phyloP scores from a whole-genome alignment of 2,888 invertebrate species.

The Lissocephala sabroskyi region DNA sequence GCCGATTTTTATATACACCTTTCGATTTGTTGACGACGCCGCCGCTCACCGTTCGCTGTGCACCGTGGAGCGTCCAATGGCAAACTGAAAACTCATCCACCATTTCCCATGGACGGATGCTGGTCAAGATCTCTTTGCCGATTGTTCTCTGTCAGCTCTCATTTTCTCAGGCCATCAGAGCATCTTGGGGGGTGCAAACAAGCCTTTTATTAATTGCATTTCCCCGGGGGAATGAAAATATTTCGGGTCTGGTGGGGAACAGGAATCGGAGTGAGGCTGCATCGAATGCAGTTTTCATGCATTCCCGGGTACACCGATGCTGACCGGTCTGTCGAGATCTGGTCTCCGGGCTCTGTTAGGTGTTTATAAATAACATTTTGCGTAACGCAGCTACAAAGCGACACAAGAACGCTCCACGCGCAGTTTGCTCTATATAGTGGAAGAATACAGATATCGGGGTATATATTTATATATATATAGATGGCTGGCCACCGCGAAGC shows the following conservation, averaged over 20 bases:
- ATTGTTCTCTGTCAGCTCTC: no score
- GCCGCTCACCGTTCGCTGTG: neutral
- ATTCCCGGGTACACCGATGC: neutral
- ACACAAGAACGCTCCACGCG: conserved; percentile 32
- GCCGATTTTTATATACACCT: neutral
- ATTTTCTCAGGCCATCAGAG: no score
- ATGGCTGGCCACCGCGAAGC: conserved; percentile 53
- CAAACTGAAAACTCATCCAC: conserved; percentile 9
- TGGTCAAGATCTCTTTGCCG: no score
- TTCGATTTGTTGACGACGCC: neutral
- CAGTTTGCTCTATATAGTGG: conserved; percentile 30
- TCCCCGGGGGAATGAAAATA: no score
- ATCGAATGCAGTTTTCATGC: neutral
- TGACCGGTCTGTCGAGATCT: conserved; percentile 3
- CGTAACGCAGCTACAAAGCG: conserved; percentile 55
- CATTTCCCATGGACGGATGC: no score
- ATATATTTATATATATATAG: conserved; percentile 15
- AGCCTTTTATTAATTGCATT: no score
- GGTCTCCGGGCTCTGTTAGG: conserved; percentile 41
- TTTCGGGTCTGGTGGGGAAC: no score
- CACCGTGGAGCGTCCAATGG: conserved; percentile 8
- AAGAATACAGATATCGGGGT: conserved; percentile 6
- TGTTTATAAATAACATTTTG: conserved; percentile 70
- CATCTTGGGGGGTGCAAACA: no score
- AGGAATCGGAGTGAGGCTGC: no score